Conservation (phyloP, 2,797 vertebrate species). For the Chelonia mydas region DNA sequence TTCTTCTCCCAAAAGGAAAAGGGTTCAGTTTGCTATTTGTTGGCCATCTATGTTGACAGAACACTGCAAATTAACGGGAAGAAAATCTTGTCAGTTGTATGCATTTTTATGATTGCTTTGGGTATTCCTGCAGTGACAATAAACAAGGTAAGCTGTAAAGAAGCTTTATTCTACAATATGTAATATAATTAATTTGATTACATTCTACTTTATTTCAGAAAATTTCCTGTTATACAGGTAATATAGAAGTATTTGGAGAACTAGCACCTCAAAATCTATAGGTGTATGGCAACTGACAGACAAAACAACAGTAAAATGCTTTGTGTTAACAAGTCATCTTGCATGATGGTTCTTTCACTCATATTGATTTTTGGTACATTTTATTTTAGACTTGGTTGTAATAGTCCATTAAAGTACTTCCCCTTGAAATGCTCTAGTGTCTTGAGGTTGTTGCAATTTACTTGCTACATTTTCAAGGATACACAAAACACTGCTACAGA, state of each 20-base stretch:
- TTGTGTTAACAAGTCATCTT: not conserved
- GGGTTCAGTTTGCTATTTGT: not conserved
- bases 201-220: not conserved
- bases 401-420: rapidly evolving
- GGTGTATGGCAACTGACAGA: not conserved
- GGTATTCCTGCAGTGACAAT: not conserved
- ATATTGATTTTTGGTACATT: not conserved
- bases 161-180: not conserved
- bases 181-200: not conserved
- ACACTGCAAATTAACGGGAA: slow-evolving; percentile 32
- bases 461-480: not conserved
- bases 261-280: not conserved
- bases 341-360: not conserved
- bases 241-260: not conserved
- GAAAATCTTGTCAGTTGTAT: not conserved
- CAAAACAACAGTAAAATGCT: not conserved
- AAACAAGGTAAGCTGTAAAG: slow-evolving; percentile 20
- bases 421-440: not conserved
- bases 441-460: not conserved
- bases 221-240: not conserved
- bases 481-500: not conserved
- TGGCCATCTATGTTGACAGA: slow-evolving; percentile 11
- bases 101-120: not conserved
- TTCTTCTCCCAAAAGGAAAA: slow-evolving; percentile 47
- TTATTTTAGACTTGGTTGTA: not conserved